Evolutionary conservation across 2,797 vertebrate species (phyloP), one percentile per base, ranked within the genome.

Genomic region (Rhyacichthys aspro): DNA sequence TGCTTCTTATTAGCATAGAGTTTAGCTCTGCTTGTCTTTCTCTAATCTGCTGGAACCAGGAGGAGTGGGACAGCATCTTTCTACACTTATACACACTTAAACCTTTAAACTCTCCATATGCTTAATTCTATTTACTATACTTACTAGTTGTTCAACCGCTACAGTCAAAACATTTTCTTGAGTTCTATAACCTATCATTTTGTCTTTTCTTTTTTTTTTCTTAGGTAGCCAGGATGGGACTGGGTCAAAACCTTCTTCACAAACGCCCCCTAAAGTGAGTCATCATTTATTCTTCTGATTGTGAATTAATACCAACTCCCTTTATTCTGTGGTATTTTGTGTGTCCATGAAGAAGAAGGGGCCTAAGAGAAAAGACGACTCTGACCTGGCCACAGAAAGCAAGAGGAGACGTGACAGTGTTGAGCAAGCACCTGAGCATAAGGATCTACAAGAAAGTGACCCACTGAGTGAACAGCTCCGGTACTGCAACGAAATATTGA

Each of bases 401-500:
- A 96, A 93, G 55, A 92, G 83, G 1, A 91, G 92, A 54, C 74
- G 88, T 11, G 93, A 94, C 70, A 93, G 92, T 0, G 87, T 90
- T 0, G 93, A 91, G 43, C 90, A 89, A 10, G 90, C 93, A 67
- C 88, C 91, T 38, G 93, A 94, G 17, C 94, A 94, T 0, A 90
- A 88, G 0, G 92, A 94, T 77, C 75, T 86, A 1, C 91, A 90
- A 0, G 89, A 88, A 84, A 89, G 90, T 0, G 90, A 86, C 0
- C 87, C 85, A 45, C 89, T 93, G 48, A 92, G 89, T 0, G 92
- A 95, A 67, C 95, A 96, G 81, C 93, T 98, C 43, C 93, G 91
- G 56, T 92, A 94, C 88, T 99, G 97, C 53, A 92, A 91, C 55
- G 89, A 89, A 55, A 96, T 98, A 76, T 94, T 99, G 69, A 94